Base-by-base conservation (phyloP, 2,113 vertebrate species). In the Anas platyrhynchos region DNA sequence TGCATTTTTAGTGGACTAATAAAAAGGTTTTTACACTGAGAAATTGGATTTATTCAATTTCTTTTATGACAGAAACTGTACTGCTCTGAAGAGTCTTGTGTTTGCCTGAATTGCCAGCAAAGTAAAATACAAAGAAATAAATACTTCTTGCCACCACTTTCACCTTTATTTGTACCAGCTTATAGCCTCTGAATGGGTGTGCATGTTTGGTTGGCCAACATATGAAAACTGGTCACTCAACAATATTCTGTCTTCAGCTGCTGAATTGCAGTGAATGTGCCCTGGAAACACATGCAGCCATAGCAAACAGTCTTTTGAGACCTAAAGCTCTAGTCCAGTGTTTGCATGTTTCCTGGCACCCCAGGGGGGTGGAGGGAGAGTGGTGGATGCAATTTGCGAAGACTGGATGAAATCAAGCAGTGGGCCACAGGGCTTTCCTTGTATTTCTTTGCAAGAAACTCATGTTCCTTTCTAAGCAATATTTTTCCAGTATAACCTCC, bases 271-370 rank as follows among this genome's bases (percentile, higher is more conserved):
- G 36, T n/a, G 18, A 62, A 22, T 0, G 0, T 38, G n/a, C 13
- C 61, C 31, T 34, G 22, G 43, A 43, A 66, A 17, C 52, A 58
- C 15, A 15, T 5, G 36, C 13, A 88, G 62, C 34, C 21, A 13
- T 1, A 16, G 8, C 52, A 85, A 68, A 29, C 9, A 21, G 8
- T 16, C 34, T 63, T 85, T 68, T 48, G 43, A 65, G 66, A 22
- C 14, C 20, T 11, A 25, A 6, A 61, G 31, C 18, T 48, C 55
- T 56, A n/a, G 32, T 29, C 21, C 61, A 54, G 50, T 44, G 29
- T 43, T 76, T 3, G 1, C 20, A 21, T 0, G 0, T 68, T n/a
- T 46, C 36, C 36, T 59, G 26, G 25, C 18, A 59, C 4, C 41
- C 16, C 22, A 5, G 13, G 46, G 22, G 29, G 27, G 8, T 52